Evolutionary conservation across 1,140 invertebrate genomes (phyloP), one percentile per base, ranked within the genome.

Genomic region (Drosophila insularis): DNA sequence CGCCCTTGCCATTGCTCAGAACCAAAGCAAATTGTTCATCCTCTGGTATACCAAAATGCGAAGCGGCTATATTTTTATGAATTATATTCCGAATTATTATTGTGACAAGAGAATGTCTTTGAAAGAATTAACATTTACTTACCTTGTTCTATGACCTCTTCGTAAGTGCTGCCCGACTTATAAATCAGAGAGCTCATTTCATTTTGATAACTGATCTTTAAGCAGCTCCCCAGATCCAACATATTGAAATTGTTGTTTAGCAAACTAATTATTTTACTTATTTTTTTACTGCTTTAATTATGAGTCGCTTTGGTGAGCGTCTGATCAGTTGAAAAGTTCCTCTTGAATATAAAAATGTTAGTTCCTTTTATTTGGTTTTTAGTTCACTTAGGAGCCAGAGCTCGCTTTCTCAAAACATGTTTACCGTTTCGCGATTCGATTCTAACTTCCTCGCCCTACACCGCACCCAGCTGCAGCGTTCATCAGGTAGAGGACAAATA

Each of bases 1-100:
- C 81, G 0, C 89, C 85, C 14, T 79, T 61, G 8, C 80, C 85
- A 43, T 91, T 89, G 61, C 76, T 87, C 3, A 91, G 62, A 17
- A 80, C 67, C 19, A 91, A 62, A 10, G 72, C 81, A 5, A 40
- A 35, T 6, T 71, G 68, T 13, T 87, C 71, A 1, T 63, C 5
- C 10, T 72, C 50, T 11, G 74, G 68, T 21, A 91, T 79, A 11
- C 53, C 65, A 19, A 91, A 91, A 17, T 59, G 70, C n/a, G 63
- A 46, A 19, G 69, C 66, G 46, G 74, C 89, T 86, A 64, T n/a
- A n/a, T n/a, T n/a, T n/a, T n/a, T n/a, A n/a, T 43, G 7, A 43
- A 27, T 59, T 39, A 4, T 4, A 27, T 27, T 27, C 0, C 8
- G 4, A 17, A 43, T 40, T 27, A 27, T 27, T 27, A 6, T 27